Percentiles rank a stretch among this genome's conserved stretches.
Evolutionary conservation across 1,140 invertebrate species (phyloP).

Genomic region (Aphaenogaster rudis): DNA sequence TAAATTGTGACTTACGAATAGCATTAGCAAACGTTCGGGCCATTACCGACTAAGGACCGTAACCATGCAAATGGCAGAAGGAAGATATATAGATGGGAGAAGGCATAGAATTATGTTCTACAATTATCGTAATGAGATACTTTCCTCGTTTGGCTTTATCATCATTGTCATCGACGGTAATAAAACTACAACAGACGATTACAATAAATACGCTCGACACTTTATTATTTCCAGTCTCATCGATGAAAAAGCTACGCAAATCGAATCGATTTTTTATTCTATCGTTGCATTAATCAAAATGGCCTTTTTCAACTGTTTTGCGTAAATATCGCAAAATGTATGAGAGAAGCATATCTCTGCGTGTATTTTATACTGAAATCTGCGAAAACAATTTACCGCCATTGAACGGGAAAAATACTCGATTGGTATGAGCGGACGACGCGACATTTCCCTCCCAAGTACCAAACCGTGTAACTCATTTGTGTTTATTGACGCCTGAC

Average conservation of each 20-base stretch:
- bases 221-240: background rate
- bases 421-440: constrained; percentile 1
- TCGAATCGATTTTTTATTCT: constrained; percentile 20
- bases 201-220: background rate
- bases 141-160: background rate
- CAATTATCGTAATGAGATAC: constrained; percentile 36
- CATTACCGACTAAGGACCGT: constrained; percentile 34
- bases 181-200: background rate
- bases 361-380: constrained; percentile 27
- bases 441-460: constrained; percentile 9
- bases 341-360: background rate
- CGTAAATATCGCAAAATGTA: constrained; percentile 20
- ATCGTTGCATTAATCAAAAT: constrained; percentile 3
- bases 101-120: constrained; percentile 19
- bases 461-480: constrained; percentile 41
- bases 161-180: background rate
- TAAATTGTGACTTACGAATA: constrained; percentile 62
- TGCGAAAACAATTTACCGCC: constrained; percentile 34
- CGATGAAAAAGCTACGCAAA: background rate
- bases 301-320: constrained; percentile 4
- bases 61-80: background rate
- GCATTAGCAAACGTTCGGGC: constrained; percentile 27
- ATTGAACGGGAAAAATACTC: constrained; percentile 24
- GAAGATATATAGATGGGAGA: background rate
- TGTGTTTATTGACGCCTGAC: constrained; percentile 61